These are phyloP conservation scores for Propsilocerus akamusi DNA, from an alignment of 1,140 invertebrate species.

Conservation along the genomic window DNA sequence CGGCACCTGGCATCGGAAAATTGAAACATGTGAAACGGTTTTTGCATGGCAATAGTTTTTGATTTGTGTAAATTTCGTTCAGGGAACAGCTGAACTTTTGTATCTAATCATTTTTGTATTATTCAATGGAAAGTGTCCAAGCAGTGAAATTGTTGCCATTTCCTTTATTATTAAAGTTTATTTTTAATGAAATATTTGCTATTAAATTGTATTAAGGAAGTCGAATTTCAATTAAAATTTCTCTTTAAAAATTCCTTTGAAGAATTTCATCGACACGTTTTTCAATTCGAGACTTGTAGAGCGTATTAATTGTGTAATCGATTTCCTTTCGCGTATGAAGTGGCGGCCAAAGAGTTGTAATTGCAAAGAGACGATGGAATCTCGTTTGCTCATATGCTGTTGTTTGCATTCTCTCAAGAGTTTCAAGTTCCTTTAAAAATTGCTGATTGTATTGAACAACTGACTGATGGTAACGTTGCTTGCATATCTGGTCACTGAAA, in stretches of 20 bases:
- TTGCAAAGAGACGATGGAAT: conserved; percentile 5
- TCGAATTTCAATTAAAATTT: too few relatives aligned
- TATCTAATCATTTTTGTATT: not conserved
- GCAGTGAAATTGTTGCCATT: not conserved
- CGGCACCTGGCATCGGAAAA: not conserved
- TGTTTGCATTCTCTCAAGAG: not conserved
- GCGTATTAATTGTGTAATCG: not conserved
- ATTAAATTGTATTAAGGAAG: too few relatives aligned
- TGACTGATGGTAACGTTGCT: not conserved
- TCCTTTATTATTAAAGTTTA: not conserved
- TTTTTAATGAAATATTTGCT: not conserved
- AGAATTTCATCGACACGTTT: not conserved
- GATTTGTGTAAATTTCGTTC: not conserved
- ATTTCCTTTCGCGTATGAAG: conserved; percentile 5
- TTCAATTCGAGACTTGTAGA: not conserved
- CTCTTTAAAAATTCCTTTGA: not conserved
- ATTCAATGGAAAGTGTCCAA: not conserved
- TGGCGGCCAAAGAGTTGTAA: conserved; percentile 5
- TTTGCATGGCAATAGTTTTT: not conserved
- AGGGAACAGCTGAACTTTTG: not conserved
- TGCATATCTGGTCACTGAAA: not conserved
- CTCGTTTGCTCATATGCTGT: conserved; percentile 4
- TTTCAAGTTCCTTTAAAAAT: conserved; percentile 5
- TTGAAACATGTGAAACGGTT: not conserved
- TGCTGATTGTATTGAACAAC: not conserved